These are phyloP conservation scores for Anhinga anhinga DNA, from an alignment of 2,113 vertebrate genomes.

Conservation along the genomic window DNA sequence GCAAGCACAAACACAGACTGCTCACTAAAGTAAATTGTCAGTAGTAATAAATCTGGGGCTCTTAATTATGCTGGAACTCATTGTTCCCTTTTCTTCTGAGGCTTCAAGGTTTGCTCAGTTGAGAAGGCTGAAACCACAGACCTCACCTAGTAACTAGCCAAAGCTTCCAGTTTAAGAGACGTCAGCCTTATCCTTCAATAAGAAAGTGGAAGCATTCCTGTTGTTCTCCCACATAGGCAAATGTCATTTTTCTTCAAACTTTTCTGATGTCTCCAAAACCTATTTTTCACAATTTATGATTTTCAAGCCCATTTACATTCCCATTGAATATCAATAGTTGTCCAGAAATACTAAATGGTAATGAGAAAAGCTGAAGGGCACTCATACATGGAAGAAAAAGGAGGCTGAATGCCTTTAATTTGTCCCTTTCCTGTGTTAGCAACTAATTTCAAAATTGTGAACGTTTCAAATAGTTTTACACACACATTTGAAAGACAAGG, in stretches of 20 bases:
- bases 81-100: neutral
- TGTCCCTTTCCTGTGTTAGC: neutral
- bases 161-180: neutral
- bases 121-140: neutral
- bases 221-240: neutral
- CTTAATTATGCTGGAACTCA: neutral
- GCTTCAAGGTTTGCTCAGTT: neutral
- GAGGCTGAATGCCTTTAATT: slow-evolving; percentile 19
- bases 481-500: neutral
- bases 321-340: slow-evolving; percentile 55
- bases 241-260: slow-evolving; percentile 29
- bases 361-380: slow-evolving; percentile 55
- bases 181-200: neutral
- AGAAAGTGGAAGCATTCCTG: neutral
- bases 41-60: neutral
- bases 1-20: neutral
- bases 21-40: neutral
- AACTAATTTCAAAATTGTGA: neutral
- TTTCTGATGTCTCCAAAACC: neutral
- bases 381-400: slow-evolving; percentile 6
- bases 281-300: slow-evolving; percentile 45
- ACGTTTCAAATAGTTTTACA: neutral
- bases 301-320: slow-evolving; percentile 42
- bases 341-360: slow-evolving; percentile 48
- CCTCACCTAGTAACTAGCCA: neutral